A percentile compares a stretch with the other conserved stretches of the same genome.
Conservation (phyloP, 2,888 invertebrate genomes). For the Argyresthia goedartella region DNA sequence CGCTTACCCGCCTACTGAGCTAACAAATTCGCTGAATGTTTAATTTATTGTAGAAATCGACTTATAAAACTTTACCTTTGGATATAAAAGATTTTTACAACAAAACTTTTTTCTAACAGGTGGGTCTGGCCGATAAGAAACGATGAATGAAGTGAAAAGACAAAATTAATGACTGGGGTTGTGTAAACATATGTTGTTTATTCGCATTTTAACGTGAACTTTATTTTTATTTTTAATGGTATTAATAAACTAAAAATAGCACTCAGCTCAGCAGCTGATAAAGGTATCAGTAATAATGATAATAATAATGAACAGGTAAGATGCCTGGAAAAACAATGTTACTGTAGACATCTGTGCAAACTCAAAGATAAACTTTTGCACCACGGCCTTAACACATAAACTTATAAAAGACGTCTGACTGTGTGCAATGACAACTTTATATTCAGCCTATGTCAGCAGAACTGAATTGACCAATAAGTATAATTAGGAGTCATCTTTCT, state of each 20-base stretch:
- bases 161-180: slow-evolving; percentile 41
- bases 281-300: too few species aligned
- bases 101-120: background rate
- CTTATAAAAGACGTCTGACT: slow-evolving; percentile 11
- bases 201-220: background rate
- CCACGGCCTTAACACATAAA: too few species aligned
- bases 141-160: slow-evolving; percentile 22
- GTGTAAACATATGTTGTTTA: slow-evolving; percentile 57
- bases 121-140: slow-evolving; percentile 1
- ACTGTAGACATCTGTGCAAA: too few species aligned
- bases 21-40: slow-evolving; percentile 54
- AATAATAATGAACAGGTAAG: too few species aligned
- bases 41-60: slow-evolving; percentile 41
- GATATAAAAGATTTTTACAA: background rate
- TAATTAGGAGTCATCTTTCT: too few species aligned
- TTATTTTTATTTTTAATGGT: background rate
- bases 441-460: slow-evolving; percentile 19
- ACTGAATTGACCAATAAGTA: too few species aligned
- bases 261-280: too few species aligned
- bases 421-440: slow-evolving; percentile 31
- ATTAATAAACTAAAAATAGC: too few species aligned
- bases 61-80: slow-evolving; percentile 3
- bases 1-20: slow-evolving; percentile 53
- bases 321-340: too few species aligned
- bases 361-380: too few species aligned